Evolutionary conservation across 2,797 vertebrate genomes (phyloP), one percentile per base, ranked within the genome.

Genomic region (Lateolabrax maculatus): DNA sequence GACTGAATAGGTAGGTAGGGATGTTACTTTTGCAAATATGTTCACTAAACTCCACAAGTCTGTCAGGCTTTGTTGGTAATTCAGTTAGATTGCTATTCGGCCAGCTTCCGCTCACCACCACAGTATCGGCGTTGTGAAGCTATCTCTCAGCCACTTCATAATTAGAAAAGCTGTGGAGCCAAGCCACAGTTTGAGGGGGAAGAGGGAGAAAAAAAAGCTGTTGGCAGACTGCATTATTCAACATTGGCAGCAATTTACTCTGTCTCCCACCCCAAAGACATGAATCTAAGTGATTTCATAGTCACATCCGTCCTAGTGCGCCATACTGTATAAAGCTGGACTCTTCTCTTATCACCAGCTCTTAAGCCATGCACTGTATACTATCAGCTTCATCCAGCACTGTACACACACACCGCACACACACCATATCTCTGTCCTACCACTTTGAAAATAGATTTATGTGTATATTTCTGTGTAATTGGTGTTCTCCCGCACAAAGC

Each of bases 221-320:
- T 87, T 91, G 91, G 88, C 91, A 93, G 87, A 70, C 84, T 85
- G 71, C 75, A 90, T 90, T 90, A 90, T 92, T 93, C 90, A 92
- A 91, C 88, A 93, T 89, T 92, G 91, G 91, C 91, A 91, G 84
- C 86, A 75, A 88, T 87, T 86, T 85, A 84, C 71, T 88, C 69
- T 12, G 60, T 90, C 81, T 90, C 80, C 88, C 84, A 78, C 82
- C 88, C 90, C 76, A 84, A 88, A 89, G 89, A 92, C 90, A 90
- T 52, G 71, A 89, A 91, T 91, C 79, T 84, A 84, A 91, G 89
- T 88, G 89, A 90, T 90, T 90, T 89, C 81, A 85, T 65, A 86
- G 83, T 84, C 80, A 64, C 81, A 88, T 90, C 71, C 83, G 21
- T 81, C 68, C 68, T 57, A 23, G 68, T 77, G 83, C 57, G 76